Evolutionary conservation across 1,140 invertebrate genomes (phyloP).

Genomic region (Antheraea pernyi): DNA sequence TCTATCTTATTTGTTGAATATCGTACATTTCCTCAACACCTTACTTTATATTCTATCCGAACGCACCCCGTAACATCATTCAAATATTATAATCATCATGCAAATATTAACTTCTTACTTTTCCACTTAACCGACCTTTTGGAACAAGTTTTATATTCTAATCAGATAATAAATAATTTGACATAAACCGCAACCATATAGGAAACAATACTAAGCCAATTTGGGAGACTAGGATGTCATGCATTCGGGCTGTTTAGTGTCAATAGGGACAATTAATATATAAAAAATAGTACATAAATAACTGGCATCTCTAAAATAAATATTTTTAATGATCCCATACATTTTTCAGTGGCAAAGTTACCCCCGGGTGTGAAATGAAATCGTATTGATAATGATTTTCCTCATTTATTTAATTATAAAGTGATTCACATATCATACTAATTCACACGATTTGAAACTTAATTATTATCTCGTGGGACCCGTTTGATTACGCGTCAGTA

Average conservation of each 20-base stretch:
- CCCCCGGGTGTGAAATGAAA: slow-evolving; percentile 24
- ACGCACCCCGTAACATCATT: neutral
- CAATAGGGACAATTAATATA: neutral
- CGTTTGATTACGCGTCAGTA: neutral
- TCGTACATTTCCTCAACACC: too few relatives aligned
- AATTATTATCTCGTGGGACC: neutral
- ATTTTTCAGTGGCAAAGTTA: too few relatives aligned
- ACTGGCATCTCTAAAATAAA: too few relatives aligned
- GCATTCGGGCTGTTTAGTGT: slow-evolving; percentile 16
- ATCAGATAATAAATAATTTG: slow-evolving; percentile 16
- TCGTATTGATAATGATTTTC: slow-evolving; percentile 16
- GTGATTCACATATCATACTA: slow-evolving; percentile 26
- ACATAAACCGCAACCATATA: slow-evolving; percentile 33
- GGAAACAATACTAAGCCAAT: slow-evolving; percentile 30
- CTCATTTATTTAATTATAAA: slow-evolving; percentile 28
- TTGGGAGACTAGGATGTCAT: slow-evolving; percentile 18
- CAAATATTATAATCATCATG: neutral
- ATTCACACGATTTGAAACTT: slow-evolving; percentile 2
- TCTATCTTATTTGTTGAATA: too few relatives aligned
- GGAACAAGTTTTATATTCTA: too few relatives aligned
- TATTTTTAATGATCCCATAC: too few relatives aligned
- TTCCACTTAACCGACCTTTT: neutral
- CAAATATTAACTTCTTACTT: neutral
- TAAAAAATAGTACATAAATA: neutral
- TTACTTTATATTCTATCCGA: neutral